phyloP scores from a whole-genome alignment of 2,113 vertebrate species.

The Tetraodon nigroviridis region DNA sequence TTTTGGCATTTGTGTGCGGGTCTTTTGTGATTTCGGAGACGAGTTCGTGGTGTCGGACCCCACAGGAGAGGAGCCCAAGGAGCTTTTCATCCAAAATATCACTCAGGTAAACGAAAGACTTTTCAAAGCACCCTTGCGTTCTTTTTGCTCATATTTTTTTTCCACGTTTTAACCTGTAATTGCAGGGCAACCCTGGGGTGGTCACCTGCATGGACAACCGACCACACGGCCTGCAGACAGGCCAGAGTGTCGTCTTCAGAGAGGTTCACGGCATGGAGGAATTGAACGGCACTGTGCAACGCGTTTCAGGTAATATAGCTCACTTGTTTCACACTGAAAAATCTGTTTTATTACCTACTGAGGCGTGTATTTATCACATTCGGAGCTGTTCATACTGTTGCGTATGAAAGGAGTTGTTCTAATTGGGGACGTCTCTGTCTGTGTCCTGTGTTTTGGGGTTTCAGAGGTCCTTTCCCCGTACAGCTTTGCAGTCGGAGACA shows the following conservation, averaged over 20 bases:
- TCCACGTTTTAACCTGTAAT: background rate
- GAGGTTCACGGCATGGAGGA: slow-evolving; percentile 91
- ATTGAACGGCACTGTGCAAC: slow-evolving; percentile 81
- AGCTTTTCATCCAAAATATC: slow-evolving; percentile 94
- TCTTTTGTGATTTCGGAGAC: slow-evolving; percentile 97
- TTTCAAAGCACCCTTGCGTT: no score
- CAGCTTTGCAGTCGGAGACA: slow-evolving; percentile 90
- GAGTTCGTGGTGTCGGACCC: slow-evolving; percentile 93
- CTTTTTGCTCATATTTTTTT: background rate
- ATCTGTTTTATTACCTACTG: background rate
- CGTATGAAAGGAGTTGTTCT: background rate
- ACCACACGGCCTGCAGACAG: slow-evolving; percentile 90
- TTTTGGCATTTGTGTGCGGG: slow-evolving; percentile 87
- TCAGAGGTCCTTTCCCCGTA: slow-evolving; percentile 85
- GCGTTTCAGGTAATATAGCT: slow-evolving; percentile 81
- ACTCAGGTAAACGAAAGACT: slow-evolving; percentile 77
- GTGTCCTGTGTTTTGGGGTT: slow-evolving; percentile 21
- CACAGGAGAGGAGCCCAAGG: slow-evolving; percentile 94
- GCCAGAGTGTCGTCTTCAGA: slow-evolving; percentile 86
- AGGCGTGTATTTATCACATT: background rate
- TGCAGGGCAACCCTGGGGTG: slow-evolving; percentile 82
- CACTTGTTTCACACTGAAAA: no score
- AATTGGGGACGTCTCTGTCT: background rate
- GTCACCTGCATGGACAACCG: slow-evolving; percentile 93
- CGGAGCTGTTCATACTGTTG: background rate